A percentile compares a stretch with the other conserved stretches of the same genome.
Evolutionary conservation across 2,797 vertebrate species (phyloP).

Genomic region (Amblyraja radiata): DNA sequence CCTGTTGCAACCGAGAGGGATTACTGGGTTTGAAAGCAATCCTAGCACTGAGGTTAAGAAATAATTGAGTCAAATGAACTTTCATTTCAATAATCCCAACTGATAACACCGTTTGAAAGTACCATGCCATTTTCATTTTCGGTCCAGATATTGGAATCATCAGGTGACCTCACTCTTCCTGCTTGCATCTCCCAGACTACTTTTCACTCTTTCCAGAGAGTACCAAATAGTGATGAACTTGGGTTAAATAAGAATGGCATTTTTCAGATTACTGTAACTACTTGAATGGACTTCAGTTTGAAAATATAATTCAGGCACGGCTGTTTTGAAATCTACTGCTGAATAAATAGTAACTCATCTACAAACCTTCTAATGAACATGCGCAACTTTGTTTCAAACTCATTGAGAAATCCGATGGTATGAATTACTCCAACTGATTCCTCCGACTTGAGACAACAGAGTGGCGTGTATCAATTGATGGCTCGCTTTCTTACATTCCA

Average conservation of each 20-base stretch:
- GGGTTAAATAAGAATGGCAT: neutral
- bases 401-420: neutral
- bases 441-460: neutral
- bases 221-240: neutral
- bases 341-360: neutral
- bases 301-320: neutral
- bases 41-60: slow-evolving; percentile 30
- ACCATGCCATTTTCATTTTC: neutral
- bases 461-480: neutral
- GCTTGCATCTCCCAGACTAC: neutral
- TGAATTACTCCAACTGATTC: neutral
- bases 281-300: neutral
- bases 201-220: neutral
- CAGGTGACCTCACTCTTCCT: slow-evolving; percentile 17
- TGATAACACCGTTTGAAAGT: slow-evolving; percentile 14
- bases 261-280: neutral
- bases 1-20: slow-evolving; percentile 10
- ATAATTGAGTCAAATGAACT: slow-evolving; percentile 36
- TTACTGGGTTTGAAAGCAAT: slow-evolving; percentile 26
- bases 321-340: neutral
- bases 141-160: neutral
- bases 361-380: neutral
- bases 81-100: slow-evolving; percentile 32
- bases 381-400: neutral
- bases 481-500: neutral